Percentiles rank a stretch among this genome's conserved stretches.
These are phyloP conservation scores for Pardalotus punctatus DNA, from an alignment of 2,113 vertebrate species.

Conservation along the genomic window DNA sequence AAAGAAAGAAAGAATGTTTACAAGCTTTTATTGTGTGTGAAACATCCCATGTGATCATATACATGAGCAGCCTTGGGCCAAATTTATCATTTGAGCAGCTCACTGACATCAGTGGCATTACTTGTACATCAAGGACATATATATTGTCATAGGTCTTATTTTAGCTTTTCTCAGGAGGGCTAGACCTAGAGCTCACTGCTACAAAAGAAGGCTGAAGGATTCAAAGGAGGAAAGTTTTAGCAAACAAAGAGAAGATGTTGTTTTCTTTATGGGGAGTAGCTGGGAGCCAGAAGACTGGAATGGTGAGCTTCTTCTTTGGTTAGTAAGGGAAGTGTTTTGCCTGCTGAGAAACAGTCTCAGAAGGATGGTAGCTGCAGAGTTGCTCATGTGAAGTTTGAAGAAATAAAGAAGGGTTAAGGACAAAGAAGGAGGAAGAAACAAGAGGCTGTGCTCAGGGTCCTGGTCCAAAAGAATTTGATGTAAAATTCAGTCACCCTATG, in stretches of 20 bases:
- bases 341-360: background rate
- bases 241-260: background rate
- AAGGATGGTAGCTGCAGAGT: background rate
- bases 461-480: background rate
- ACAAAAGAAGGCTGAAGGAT: background rate
- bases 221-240: background rate
- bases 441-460: background rate
- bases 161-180: slow-evolving; percentile 41
- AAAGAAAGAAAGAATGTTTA: slow-evolving; percentile 43
- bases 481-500: background rate
- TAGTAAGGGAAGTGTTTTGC: background rate
- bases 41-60: slow-evolving; percentile 23
- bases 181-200: background rate
- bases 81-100: slow-evolving; percentile 26
- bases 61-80: slow-evolving; percentile 27
- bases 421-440: background rate
- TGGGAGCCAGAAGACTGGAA: background rate
- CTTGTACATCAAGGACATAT: background rate
- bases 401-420: background rate
- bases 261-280: background rate
- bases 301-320: background rate
- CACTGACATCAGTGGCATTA: background rate
- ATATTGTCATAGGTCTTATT: background rate
- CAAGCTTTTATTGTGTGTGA: background rate
- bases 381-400: background rate